These are phyloP conservation scores for Caenorhabditis inopinata DNA, from an alignment of 1,140 invertebrate species.

Conservation along the genomic window DNA sequence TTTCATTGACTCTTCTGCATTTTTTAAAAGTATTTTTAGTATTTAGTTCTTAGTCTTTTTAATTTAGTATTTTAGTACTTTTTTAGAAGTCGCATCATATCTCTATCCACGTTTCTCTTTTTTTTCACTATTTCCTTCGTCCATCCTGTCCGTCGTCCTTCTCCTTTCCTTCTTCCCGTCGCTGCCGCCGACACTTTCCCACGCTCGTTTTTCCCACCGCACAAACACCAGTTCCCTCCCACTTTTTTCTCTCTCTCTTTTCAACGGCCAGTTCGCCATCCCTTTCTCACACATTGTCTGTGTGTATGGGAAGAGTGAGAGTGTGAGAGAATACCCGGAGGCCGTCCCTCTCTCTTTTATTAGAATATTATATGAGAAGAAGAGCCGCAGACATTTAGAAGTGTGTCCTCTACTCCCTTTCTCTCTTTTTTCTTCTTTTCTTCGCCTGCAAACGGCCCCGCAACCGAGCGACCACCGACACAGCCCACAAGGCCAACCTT, in stretches of 20 bases:
- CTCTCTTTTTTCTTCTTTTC: conserved; percentile 27
- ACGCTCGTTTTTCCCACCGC: conserved; percentile 30
- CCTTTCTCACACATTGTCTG: conserved; percentile 28
- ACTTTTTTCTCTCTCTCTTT: neutral
- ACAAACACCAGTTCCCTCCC: conserved; percentile 26
- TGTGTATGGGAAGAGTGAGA: neutral
- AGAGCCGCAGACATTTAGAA: neutral
- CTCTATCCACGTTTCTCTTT: neutral
- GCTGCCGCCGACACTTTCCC: conserved; percentile 18
- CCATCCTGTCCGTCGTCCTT: conserved; percentile 8
- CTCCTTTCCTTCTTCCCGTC: neutral
- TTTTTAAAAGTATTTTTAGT: too few relatives aligned
- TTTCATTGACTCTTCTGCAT: too few relatives aligned
- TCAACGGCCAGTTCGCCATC: neutral
- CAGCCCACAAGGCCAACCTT: conserved; percentile 30
- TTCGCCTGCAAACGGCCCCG: neutral
- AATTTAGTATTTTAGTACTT: too few relatives aligned
- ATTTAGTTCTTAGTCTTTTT: too few relatives aligned
- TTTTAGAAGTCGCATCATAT: too few relatives aligned
- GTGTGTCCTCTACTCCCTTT: neutral
- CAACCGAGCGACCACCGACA: conserved; percentile 28
- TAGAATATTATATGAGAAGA: neutral
- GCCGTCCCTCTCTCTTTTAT: neutral
- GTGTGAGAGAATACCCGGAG: conserved; percentile 27
- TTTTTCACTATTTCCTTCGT: neutral